These are phyloP conservation scores for Eidolon helvum DNA, from an alignment of 2,113 vertebrate genomes.

Conservation along the genomic window DNA sequence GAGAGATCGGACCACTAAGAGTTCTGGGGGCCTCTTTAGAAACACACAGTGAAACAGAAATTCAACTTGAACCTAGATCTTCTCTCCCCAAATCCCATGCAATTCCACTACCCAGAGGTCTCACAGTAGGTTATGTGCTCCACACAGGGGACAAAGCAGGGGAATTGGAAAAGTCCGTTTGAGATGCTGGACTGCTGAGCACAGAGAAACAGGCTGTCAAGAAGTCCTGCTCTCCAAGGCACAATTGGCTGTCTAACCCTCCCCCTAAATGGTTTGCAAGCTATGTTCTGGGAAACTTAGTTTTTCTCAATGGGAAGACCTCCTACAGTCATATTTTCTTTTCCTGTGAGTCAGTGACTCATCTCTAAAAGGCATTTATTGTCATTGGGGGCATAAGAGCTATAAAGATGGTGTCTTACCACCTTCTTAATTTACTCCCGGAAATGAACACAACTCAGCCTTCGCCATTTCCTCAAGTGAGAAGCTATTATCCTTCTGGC, in stretches of 20 bases:
- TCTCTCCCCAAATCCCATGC: not conserved
- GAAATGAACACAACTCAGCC: conserved; percentile 54
- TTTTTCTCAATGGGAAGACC: conserved; percentile 53
- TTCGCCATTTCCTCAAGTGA: conserved; percentile 44
- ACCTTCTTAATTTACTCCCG: conserved; percentile 72
- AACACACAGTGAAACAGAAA: not conserved
- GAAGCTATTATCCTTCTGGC: conserved; percentile 56
- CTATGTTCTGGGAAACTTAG: conserved; percentile 60
- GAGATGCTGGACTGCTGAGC: not conserved
- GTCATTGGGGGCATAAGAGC: conserved; percentile 52
- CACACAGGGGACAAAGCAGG: not conserved
- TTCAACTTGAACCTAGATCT: not conserved
- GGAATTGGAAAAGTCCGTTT: not conserved
- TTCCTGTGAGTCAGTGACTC: conserved; percentile 63
- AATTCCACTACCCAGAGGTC: not conserved
- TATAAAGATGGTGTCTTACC: conserved; percentile 63
- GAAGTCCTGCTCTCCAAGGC: not conserved
- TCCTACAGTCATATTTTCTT: conserved; percentile 56
- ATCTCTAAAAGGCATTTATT: conserved; percentile 70
- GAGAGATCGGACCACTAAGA: not conserved
- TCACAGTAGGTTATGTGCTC: not conserved
- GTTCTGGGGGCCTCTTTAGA: not conserved
- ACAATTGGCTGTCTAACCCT: not conserved
- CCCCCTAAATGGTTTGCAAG: not conserved
- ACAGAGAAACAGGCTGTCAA: not conserved